Base-by-base conservation (phyloP, 2,113 vertebrate genomes). In the Periophthalmodon schlosseri region DNA sequence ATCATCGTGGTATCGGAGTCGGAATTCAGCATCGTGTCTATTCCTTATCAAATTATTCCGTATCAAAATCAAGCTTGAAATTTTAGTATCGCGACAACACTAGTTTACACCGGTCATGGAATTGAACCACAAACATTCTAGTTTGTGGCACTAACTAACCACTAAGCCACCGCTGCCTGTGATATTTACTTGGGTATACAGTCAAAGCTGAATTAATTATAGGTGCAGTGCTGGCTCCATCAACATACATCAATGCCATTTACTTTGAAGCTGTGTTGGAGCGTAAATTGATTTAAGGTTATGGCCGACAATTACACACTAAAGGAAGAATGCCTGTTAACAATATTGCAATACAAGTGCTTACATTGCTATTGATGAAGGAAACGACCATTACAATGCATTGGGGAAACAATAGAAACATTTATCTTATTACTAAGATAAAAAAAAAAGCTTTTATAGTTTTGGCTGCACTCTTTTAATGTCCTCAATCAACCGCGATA, bases 251-350 rank as follows among this genome's bases (percentile, higher is more conserved):
- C 60, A 14, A 34, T 34, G 28, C 60, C 60, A 34, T 18, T 63
- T 63, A 63, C 60, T 63, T 61, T 61, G 7, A 34, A 34, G 60
- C 60, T 63, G 16, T 33, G 60, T 34, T 63, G 28, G 60, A 63
- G 24, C 28, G 18, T 10, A 28, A 15, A 34, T 63, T 63, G 60
- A 34, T 63, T 63, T 63, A 63, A 63, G 60, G 24, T 63, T 34
- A 60, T 60, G 60, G 28, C 60, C 14, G 6, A 33, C 28, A 63
- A 34, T 63, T 63, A 60, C 15, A 63, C 60, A 34, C 24, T 20
- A 2, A 34, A 63, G 60, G 33, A 20, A 34, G 60, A 63, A 63
- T 63, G 28, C 15, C 60, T 34, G 24, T 63, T 34, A 34, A 63
- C 28, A 63, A 8, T 20, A 63, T 34, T 63, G 60, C 28, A 63